These are phyloP conservation scores for Atherinomorus stipes DNA, from an alignment of 2,113 vertebrate species.

Conservation along the genomic window DNA sequence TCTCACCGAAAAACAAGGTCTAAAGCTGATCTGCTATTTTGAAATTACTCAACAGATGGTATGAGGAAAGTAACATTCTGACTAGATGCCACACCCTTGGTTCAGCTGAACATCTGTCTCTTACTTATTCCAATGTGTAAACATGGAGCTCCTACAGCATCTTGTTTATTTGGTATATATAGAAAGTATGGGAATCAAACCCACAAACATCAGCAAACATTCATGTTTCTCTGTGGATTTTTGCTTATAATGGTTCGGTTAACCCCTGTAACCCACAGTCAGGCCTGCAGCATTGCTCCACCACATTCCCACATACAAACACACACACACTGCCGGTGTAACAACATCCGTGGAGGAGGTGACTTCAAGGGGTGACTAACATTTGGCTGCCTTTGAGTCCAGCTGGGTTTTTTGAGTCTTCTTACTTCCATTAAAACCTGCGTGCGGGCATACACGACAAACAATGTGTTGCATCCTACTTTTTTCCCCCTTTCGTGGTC, in stretches of 20 bases:
- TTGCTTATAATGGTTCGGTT: constrained; percentile 56
- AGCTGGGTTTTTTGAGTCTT: constrained; percentile 71
- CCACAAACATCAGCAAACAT: constrained; percentile 52
- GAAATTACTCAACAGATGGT: constrained; percentile 47
- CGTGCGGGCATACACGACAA: constrained; percentile 58
- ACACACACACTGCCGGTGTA: constrained; percentile 51
- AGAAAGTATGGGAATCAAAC: constrained; percentile 58
- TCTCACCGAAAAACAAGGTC: neutral
- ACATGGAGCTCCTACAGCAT: constrained; percentile 14
- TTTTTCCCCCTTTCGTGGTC: constrained; percentile 54
- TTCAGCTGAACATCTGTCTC: constrained; percentile 68
- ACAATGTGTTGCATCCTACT: no score
- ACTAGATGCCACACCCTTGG: constrained; percentile 64
- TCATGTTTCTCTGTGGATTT: constrained; percentile 47
- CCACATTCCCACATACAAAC: constrained; percentile 42
- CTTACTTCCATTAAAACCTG: constrained; percentile 54
- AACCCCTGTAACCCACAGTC: constrained; percentile 48
- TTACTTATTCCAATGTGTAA: constrained; percentile 21
- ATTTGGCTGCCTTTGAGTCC: constrained; percentile 71
- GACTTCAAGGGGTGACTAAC: constrained; percentile 78
- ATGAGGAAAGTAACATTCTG: constrained; percentile 42
- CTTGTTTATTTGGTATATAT: constrained; percentile 51
- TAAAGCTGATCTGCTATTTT: constrained; percentile 22
- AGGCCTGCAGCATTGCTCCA: constrained; percentile 40
- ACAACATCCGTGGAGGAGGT: constrained; percentile 78